Percentiles rank a stretch among this genome's conserved stretches.
Evolutionary conservation across 2,113 vertebrate species (phyloP).

Genomic region (Tragelaphus strepsiceros): DNA sequence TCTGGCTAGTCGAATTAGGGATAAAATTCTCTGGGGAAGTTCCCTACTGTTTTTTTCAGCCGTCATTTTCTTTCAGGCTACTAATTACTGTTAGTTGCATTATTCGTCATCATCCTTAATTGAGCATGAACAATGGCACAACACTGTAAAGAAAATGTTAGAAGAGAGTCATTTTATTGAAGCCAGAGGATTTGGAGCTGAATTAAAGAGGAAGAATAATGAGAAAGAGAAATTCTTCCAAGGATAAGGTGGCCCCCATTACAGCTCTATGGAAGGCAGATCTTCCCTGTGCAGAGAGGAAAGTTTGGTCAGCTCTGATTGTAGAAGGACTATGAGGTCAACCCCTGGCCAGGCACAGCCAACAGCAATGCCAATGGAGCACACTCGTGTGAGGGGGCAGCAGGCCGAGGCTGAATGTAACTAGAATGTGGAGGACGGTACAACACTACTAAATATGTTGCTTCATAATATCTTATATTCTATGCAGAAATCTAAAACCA

Average conservation of each 20-base stretch:
- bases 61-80: slow-evolving; percentile 54
- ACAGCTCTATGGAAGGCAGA: not conserved
- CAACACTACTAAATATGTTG: not conserved
- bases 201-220: slow-evolving; percentile 19
- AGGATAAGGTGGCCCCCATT: not conserved
- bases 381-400: not conserved
- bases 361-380: too few species aligned
- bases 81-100: slow-evolving; percentile 67
- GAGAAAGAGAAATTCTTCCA: slow-evolving; percentile 1
- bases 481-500: not conserved
- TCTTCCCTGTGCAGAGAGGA: not conserved
- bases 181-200: slow-evolving; percentile 27
- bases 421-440: not conserved
- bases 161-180: slow-evolving; percentile 32
- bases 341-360: not conserved
- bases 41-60: slow-evolving; percentile 44
- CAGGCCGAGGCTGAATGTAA: fast-evolving
- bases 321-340: not conserved
- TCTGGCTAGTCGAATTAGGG: slow-evolving; percentile 10
- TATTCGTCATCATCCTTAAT: slow-evolving; percentile 68
- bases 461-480: not conserved
- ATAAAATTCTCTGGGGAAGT: slow-evolving; percentile 46
- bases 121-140: slow-evolving; percentile 64
- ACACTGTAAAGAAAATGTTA: slow-evolving; percentile 47
- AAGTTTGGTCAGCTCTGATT: not conserved